Base-by-base conservation (phyloP, 2,113 vertebrate genomes). In the Dasyornis broadbenti region DNA sequence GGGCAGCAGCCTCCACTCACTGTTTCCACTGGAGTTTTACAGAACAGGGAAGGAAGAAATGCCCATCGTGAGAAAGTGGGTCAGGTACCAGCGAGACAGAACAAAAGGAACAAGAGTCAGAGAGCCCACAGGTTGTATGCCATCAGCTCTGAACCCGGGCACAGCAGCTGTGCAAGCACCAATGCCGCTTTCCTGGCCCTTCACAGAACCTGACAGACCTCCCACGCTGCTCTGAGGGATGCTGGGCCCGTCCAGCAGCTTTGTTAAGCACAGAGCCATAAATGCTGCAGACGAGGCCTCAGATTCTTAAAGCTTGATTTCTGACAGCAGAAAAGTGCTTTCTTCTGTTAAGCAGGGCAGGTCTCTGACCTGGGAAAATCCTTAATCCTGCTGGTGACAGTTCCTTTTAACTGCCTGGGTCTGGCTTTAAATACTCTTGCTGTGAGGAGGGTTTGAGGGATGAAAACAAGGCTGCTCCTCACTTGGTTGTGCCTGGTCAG, bases 281-380 rank as follows among this genome's bases (percentile, higher is more conserved):
- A 95, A 82, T 20, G 70, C 86, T 73, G 65, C 80, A 78, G 80
- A 54, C 0, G 3, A 50, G 26, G 61, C 73, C 66, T 89, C 70
- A 52, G 65, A 57, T 94, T 93, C 78, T 66, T 83, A 49, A 83
- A 90, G 66, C 60, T 90, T 94, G 56, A 70, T 92, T 96, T 91
- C 70, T 92, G 82, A 65, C 91, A 90, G 78, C 27, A 49, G 42
- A 57, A 68, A 95, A 94, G 86, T 63, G 68, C 9, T 80, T 94
- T 91, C 65, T 94, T 64, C 82, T 93, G 56, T 90, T 94, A 94
- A 92, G 45, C 92, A 75, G 91, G 49, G 78, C 39, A 92, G 86
- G 86, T 92, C 79, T 94, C 53, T 96, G 92, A 96, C 95, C 94
- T 92, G 75, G 73, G 91, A 88, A 94, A 92, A 94, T 91, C 92